Evolutionary conservation across 2,113 vertebrate species (phyloP).

Genomic region (Gallinago media): DNA sequence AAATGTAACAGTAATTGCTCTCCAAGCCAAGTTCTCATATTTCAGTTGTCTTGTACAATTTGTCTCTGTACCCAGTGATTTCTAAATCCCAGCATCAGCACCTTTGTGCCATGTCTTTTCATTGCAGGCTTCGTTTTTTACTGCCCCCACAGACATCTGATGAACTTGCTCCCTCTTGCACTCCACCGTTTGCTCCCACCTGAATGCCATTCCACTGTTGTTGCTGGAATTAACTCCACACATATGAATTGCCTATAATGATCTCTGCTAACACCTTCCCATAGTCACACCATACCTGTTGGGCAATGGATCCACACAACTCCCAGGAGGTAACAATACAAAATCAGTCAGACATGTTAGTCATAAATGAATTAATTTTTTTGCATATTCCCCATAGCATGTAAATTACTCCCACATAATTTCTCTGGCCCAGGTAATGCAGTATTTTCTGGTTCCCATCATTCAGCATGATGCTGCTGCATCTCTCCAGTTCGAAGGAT

Average conservation of each 20-base stretch:
- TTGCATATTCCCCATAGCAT: background rate
- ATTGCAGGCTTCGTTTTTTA: background rate
- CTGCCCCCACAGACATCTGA: background rate
- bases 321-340: background rate
- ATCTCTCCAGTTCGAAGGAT: background rate
- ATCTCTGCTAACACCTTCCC: background rate
- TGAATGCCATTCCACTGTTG: background rate
- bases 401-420: background rate
- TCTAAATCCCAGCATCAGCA: background rate
- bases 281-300: background rate
- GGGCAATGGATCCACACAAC: background rate
- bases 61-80: background rate
- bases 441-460: background rate
- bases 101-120: background rate
- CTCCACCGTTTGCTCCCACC: background rate
- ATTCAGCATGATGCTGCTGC: background rate
- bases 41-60: slow-evolving; percentile 7
- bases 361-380: background rate
- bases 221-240: background rate
- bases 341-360: background rate
- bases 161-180: background rate
- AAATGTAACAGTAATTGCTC: background rate
- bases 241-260: background rate
- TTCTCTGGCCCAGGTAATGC: background rate
- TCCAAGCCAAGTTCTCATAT: background rate